These are phyloP conservation scores for Drosophila obscura DNA, from an alignment of 1,140 invertebrate genomes.

Conservation along the genomic window DNA sequence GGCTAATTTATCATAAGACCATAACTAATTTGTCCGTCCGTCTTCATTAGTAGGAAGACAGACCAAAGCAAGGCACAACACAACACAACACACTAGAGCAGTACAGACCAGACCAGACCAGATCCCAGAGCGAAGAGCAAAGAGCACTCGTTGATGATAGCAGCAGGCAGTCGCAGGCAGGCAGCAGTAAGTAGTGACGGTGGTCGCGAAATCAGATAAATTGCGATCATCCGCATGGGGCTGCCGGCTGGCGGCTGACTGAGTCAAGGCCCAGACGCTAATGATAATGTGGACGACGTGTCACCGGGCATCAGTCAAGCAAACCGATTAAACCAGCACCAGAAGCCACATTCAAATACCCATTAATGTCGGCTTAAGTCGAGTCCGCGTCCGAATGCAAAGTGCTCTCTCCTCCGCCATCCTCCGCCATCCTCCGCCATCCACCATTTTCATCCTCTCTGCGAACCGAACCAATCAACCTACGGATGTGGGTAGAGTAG, in stretches of 20 bases:
- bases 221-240: conserved; percentile 39
- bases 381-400: conserved; percentile 11
- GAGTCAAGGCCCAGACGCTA: conserved; percentile 39
- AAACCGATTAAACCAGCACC: conserved; percentile 56
- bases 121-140: too few species aligned
- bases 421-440: too few species aligned
- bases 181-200: neutral
- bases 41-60: conserved; percentile 45
- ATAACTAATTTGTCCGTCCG: conserved; percentile 52
- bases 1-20: conserved; percentile 61
- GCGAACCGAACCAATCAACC: conserved; percentile 16
- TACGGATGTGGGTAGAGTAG: conserved; percentile 22
- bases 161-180: too few species aligned
- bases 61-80: neutral
- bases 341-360: conserved; percentile 76
- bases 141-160: conserved; percentile 3
- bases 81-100: neutral
- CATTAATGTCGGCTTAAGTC: conserved; percentile 78
- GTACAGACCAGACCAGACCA: neutral
- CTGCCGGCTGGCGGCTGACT: too few species aligned
- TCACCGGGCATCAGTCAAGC: conserved; percentile 63
- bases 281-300: conserved; percentile 60
- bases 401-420: conserved; percentile 2
- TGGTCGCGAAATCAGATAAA: conserved; percentile 42
- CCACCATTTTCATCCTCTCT: too few species aligned